Base-by-base conservation (phyloP, 2,113 vertebrate species). In the Mastomys natalensis region DNA sequence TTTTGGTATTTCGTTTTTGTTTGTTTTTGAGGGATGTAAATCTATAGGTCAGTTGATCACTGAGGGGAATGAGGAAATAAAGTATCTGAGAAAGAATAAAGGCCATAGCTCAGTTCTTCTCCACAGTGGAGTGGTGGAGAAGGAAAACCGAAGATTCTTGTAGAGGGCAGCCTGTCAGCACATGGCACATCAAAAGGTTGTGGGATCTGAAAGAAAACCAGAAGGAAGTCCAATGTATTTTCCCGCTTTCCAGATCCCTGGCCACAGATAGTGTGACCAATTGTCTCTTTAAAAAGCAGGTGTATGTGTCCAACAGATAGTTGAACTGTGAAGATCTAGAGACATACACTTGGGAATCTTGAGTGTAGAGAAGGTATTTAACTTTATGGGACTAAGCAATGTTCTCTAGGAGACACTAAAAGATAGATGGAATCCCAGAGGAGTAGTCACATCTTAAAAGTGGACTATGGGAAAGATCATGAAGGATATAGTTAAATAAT, bases 201-300 rank as follows among this genome's bases (percentile, higher is more conserved):
- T 78, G 72, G 55, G 21, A 76, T 17, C 34, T 80, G 22, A 94
- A 81, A 89, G 58, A 74, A 22, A 86, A n/a, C 37, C 81, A 74
- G 45, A 70, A 68, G 90, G 58, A 40, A 82, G 22, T 0, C 12
- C 55, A 77, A 11, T 29, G 9, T 29, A 6, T 15, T 29, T 94
- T 91, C 16, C 84, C 94, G 21, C 66, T 93, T 90, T 77, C 40
- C 91, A 81, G 29, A 10, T 55, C 37, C 37, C n/a, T 48, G 68
- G 51, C 94, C 43, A 48, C 8, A 37, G 58, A 68, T 8, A 48
- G 45, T 31, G 8, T 74, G 45, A 85, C 29, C 24, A 92, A 43
- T 64, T 5, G 15, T 87, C 76, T 78, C 48, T 91, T 77, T 73
- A 58, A 96, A 82, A 94, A 93, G 26, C 45, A 91, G 43, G 34